Evolutionary conservation across 2,797 vertebrate species (phyloP), one percentile per base, ranked within the genome.

Genomic region (Sebastes iracundus): DNA sequence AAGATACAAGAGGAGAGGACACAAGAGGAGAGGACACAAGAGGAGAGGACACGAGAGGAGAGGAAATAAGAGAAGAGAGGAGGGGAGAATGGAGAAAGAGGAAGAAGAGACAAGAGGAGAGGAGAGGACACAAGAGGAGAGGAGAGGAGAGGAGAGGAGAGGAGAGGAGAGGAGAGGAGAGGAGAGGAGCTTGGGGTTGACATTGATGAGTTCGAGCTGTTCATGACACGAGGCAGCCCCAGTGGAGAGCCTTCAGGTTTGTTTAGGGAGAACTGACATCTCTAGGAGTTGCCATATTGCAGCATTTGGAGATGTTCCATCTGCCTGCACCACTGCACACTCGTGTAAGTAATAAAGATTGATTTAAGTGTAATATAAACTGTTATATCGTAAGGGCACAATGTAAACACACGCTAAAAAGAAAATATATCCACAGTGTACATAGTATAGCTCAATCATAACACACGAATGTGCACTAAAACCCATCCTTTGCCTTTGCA

Each of bases 241-340:
- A 20, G 79, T 79, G 87, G 85, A 89, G 81, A 88, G 85, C 89
- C 91, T 89, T 93, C 85, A 73, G 77, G 69, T 92, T 91, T 95
- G 94, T 95, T 95, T 95, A 89, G 89, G 90, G 90, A 92, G 92
- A 90, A 12, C 90, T 93, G 94, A 95, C 92, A 83, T 82, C 77
- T 82, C 77, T 16, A 69, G 81, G 84, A 91, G 91, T 89, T 87
- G 88, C 84, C 79, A 81, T 80, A 77, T 86, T 85, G 70, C 82
- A 84, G 85, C 72, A 23, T 81, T 87, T 80, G 79, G 93, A 95
- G 93, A 86, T 27, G 52, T 81, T 81, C 91, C 90, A 81, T 89
- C 92, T 95, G 93, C 82, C 77, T 67, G 25, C 90, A 52, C 72
- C 53, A 4, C 75, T 52, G 79, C 79, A 79, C 77, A 53, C 77